Evolutionary conservation across 1,140 invertebrate species (phyloP), one percentile per base, ranked within the genome.

Genomic region (Bacillus rossius): DNA sequence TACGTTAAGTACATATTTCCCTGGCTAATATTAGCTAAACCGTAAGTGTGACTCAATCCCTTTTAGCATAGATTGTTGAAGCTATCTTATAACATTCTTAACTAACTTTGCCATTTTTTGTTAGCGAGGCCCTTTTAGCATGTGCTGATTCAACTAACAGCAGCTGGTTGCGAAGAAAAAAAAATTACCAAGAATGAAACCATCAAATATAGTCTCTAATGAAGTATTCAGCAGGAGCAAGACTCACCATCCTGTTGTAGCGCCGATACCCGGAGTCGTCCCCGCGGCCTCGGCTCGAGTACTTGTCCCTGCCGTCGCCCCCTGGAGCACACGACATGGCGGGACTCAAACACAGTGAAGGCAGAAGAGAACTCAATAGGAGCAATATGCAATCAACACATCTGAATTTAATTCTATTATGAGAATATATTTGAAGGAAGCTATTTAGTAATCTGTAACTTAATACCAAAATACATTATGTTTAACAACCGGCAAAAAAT

Each of bases 211-310:
- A n/a, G n/a, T n/a, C n/a, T n/a, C n/a, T n/a, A n/a, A n/a, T n/a
- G n/a, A n/a, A n/a, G n/a, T n/a, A n/a, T n/a, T n/a, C n/a, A n/a
- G n/a, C n/a, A n/a, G n/a, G n/a, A n/a, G n/a, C 29, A 26, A 38
- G 23, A 37, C 59, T 52, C 26, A 61, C 60, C 41, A 45, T 45
- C 14, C 60, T 48, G 40, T 37, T 34, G 19, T 57, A 61, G 14
- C 60, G 37, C 19, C 60, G 19, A 26, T 61, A 61, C 3, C 40
- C 37, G 2, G 71, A 71, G 62, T 74, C 71, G 55, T 76, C 73
- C 13, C 72, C 72, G 58, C 73, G 60, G 50, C 72, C 71, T 64
- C 75, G 67, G 42, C 69, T 69, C 0, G 71, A 70, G 55, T 75
- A 75, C 58, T 71, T 68, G 22, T 74, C 73, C 43, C 70, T 71